phyloP scores from a whole-genome alignment of 2,888 invertebrate genomes.

The Hirtodrosophila duncani region DNA sequence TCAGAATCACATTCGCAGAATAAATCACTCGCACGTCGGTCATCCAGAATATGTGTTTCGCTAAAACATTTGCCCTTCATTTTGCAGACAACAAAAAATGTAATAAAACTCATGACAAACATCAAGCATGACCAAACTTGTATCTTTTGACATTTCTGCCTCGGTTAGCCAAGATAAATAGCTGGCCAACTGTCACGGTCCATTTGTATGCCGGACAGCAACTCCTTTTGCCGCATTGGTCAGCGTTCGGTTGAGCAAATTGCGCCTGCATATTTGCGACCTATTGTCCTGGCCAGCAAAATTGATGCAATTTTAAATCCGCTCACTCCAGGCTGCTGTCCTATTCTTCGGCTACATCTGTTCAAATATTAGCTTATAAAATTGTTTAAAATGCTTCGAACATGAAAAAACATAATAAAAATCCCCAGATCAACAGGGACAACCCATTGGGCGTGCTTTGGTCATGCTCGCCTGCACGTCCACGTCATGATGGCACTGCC shows the following conservation, averaged over 20 bases:
- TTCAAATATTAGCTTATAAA: conserved; percentile 66
- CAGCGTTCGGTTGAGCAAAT: conserved; percentile 32
- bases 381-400: conserved; percentile 62
- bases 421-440: conserved; percentile 35
- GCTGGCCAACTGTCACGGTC: conserved; percentile 32
- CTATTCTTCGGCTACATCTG: conserved; percentile 40
- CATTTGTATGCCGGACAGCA: conserved; percentile 52
- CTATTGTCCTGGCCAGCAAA: conserved; percentile 38
- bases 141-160: conserved; percentile 32
- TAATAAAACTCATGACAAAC: conserved; percentile 54
- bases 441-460: conserved; percentile 46
- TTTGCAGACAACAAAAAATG: conserved; percentile 28
- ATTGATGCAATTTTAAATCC: conserved; percentile 62
- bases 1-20: conserved; percentile 42
- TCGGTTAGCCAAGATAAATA: conserved; percentile 55
- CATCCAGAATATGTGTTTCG: conserved; percentile 27
- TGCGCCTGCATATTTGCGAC: conserved; percentile 46
- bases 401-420: too few species aligned
- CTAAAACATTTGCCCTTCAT: neutral
- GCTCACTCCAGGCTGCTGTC: neutral
- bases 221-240: conserved; percentile 1
- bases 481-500: conserved; percentile 1
- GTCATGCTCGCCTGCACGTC: conserved; percentile 47
- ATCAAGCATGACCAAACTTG: conserved; percentile 36
- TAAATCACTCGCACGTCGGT: conserved; percentile 55